Conservation (phyloP, 2,113 vertebrate genomes). For the Lasiurus borealis region DNA sequence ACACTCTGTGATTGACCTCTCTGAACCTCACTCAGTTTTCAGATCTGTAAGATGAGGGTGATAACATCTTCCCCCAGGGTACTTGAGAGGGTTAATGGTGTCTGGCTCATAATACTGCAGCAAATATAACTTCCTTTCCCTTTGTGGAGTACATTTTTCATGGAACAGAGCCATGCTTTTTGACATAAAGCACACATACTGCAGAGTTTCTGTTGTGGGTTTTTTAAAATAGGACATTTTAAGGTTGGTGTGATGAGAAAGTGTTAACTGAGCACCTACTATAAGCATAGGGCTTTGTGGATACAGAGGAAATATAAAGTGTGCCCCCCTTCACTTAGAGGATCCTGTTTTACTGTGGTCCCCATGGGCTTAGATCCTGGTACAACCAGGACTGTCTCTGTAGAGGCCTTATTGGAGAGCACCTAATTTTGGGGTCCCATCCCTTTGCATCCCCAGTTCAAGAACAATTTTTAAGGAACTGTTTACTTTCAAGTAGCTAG, state of each 20-base stretch:
- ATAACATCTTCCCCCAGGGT: neutral
- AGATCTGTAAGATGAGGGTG: neutral
- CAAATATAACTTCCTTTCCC: conserved; percentile 51
- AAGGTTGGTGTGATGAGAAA: neutral
- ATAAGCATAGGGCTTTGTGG: neutral
- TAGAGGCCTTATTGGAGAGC: neutral
- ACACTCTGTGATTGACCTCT: neutral
- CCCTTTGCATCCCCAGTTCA: neutral
- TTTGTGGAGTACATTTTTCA: conserved; percentile 53
- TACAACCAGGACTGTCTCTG: neutral
- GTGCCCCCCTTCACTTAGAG: neutral
- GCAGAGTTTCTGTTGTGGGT: neutral
- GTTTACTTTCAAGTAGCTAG: conserved; percentile 78
- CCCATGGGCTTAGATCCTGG: neutral
- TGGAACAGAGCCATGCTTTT: conserved; percentile 13
- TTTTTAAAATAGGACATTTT: neutral
- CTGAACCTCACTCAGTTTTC: conserved; percentile 21
- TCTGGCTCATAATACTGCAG: neutral
- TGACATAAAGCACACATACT: neutral
- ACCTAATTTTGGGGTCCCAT: neutral
- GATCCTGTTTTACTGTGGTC: neutral
- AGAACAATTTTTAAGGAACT: conserved; percentile 45
- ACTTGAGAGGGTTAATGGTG: neutral
- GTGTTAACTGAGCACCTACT: conserved; percentile 2
- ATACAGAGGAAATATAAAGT: neutral